Percentiles rank a stretch among this genome's conserved stretches.
Conservation (phyloP, 2,888 invertebrate genomes). For the Drosophila nr. perissopoda region DNA sequence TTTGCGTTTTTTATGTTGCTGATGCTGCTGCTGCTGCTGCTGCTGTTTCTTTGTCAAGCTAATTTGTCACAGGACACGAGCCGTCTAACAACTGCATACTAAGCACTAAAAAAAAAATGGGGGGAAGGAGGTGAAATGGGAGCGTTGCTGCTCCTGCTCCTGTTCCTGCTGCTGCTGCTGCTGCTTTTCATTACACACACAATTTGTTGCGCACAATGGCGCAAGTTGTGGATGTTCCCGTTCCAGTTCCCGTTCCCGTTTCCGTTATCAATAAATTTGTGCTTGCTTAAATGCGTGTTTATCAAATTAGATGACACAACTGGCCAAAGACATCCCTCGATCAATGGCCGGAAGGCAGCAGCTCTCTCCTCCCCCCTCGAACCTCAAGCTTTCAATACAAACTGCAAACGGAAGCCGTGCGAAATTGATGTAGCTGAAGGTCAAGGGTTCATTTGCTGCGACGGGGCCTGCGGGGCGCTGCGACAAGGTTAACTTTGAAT, state of each 20-base stretch:
- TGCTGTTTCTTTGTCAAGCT: conserved; percentile 55
- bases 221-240: conserved; percentile 31
- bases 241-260: conserved; percentile 13
- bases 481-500: conserved; percentile 52
- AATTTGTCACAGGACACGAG: conserved; percentile 72
- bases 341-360: conserved; percentile 34
- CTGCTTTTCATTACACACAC: conserved; percentile 68
- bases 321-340: conserved; percentile 13
- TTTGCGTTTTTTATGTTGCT: conserved; percentile 54
- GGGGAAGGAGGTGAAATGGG: neutral
- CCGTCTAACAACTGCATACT: conserved; percentile 26
- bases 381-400: neutral
- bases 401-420: conserved; percentile 39
- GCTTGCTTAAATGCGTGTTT: conserved; percentile 67
- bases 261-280: conserved; percentile 76
- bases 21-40: neutral
- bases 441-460: conserved; percentile 30
- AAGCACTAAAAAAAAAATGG: conserved; percentile 4
- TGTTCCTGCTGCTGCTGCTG: conserved; percentile 29
- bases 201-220: conserved; percentile 73
- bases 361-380: neutral
- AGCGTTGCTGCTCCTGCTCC: conserved; percentile 19
- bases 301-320: conserved; percentile 65
- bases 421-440: conserved; percentile 46
- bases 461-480: neutral